Evolutionary conservation across 2,888 invertebrate species (phyloP).

Genomic region (Pyrocoelia pectoralis): DNA sequence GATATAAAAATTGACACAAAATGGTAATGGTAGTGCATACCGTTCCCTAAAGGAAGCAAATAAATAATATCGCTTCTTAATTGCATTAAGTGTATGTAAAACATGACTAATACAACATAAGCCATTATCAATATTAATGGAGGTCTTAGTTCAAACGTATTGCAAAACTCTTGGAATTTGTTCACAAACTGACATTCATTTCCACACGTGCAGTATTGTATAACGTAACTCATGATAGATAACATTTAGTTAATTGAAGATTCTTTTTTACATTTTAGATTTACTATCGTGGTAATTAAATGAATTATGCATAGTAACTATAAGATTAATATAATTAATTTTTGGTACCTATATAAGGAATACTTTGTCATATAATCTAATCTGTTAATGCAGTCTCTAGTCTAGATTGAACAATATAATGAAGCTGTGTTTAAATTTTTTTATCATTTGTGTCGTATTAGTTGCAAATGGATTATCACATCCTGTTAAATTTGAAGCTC

Average conservation of each 20-base stretch:
- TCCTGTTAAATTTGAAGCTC: neutral
- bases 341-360: conserved; percentile 3
- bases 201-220: neutral
- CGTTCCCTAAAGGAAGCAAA: no score
- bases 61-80: no score
- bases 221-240: neutral
- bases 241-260: neutral
- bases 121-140: no score
- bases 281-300: neutral
- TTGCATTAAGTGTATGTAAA: no score
- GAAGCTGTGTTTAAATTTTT: neutral
- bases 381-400: neutral
- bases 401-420: neutral
- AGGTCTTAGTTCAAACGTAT: neutral
- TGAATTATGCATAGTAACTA: conserved; percentile 3
- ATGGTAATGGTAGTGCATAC: no score
- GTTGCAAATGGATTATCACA: neutral
- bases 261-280: neutral
- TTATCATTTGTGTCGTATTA: neutral
- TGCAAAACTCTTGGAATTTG: neutral
- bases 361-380: neutral
- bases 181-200: neutral
- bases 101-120: no score
- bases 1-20: no score
- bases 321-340: neutral